Evolutionary conservation across 2,797 vertebrate species (phyloP), one percentile per base, ranked within the genome.

Genomic region (Gadopsis marmoratus): DNA sequence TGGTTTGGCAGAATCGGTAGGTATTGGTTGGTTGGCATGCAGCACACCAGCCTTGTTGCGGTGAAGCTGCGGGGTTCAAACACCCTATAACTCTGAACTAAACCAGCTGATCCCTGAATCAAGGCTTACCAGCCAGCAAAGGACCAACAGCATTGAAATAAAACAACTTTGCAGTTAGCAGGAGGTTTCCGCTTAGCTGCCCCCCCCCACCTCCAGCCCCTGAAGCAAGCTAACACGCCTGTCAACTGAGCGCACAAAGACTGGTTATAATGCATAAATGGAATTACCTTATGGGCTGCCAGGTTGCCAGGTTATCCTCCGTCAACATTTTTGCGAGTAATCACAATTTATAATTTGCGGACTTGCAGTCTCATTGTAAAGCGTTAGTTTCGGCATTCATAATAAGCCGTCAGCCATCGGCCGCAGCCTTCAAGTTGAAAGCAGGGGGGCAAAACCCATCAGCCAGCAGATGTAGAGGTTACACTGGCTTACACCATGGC

Each of bases 271-370:
- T 43, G 51, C 11, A 71, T 11, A 62, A 43, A 71, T 48, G 21
- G 45, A 58, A 60, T 63, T 60, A 81, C 41, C 45, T 37, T 75
- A 41, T 33, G 35, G 62, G 39, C 16, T 50, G 69, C 50, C 59
- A 17, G 53, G 37, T 2, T 63, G 53, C 43, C 56, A 55, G 58
- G 26, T 10, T 35, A n/a, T 54, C 45, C 23, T 81, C 13, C 63
- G 17, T 51, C 55, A 56, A 33, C 47, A 55, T 31, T 72, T 45
- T 31, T 58, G 23, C 1, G 1, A 19, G 5, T 23, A 69, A 75
- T 50, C 29, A 7, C 4, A 5, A 67, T 70, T 56, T 45, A 37
- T 68, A 66, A 50, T 8, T 8, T 31, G 45, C 60, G 50, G 7
- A 19, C 35, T 56, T 53, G 6, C 21, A 35, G 21, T 33, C 2